Conservation (phyloP, 1,140 invertebrate genomes). For the Nylanderia fulva region DNA sequence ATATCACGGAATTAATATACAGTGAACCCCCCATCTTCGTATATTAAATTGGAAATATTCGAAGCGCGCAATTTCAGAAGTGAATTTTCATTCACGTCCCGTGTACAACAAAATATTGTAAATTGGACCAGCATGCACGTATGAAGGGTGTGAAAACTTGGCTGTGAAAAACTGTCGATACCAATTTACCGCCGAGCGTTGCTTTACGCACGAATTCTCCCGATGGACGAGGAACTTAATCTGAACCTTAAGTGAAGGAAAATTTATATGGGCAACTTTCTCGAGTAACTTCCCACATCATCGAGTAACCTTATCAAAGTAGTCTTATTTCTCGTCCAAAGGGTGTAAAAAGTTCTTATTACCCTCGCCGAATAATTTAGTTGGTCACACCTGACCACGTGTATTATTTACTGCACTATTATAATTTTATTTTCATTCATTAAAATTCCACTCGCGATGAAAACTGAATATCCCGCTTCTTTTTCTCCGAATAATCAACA, state of each 20-base stretch:
- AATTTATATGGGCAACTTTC: constrained; percentile 37
- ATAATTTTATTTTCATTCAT: constrained; percentile 4
- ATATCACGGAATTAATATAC: not conserved
- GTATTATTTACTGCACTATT: constrained; percentile 9
- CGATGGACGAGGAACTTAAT: constrained; percentile 20
- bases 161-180: constrained; percentile 49
- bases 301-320: not conserved
- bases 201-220: constrained; percentile 21
- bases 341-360: not conserved
- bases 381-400: not conserved
- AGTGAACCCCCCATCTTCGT: not conserved
- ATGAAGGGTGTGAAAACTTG: not conserved
- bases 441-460: not conserved
- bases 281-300: not conserved
- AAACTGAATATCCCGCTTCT: not conserved
- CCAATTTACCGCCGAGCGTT: constrained; percentile 13
- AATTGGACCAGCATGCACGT: not conserved
- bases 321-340: not conserved
- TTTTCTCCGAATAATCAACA: not conserved
- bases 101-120: not conserved
- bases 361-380: not conserved
- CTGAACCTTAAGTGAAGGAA: constrained; percentile 22
- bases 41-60: not conserved
- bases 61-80: not conserved
- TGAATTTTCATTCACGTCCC: not conserved